Evolutionary conservation across 1,140 invertebrate species (phyloP).

Genomic region (Ptiloglossa arizonensis): DNA sequence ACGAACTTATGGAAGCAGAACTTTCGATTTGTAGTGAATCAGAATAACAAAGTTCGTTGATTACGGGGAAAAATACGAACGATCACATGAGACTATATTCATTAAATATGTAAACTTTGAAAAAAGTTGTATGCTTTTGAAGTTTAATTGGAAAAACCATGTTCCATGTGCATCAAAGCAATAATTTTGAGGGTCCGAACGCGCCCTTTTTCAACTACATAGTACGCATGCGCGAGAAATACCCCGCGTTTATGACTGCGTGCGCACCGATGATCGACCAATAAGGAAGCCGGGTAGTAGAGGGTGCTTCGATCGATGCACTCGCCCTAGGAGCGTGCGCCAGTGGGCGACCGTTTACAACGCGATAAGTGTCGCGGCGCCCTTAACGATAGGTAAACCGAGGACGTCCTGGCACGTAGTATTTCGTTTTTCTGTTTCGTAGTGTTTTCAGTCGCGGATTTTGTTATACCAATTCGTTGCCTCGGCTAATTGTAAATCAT

Average conservation of each 20-base stretch:
- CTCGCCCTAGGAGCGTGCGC: slow-evolving; percentile 61
- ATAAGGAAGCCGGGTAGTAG: slow-evolving; percentile 48
- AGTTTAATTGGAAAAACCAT: too few species aligned
- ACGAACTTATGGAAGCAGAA: too few species aligned
- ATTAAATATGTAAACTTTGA: too few species aligned
- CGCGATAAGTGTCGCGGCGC: slow-evolving; percentile 67
- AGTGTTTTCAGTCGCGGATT: slow-evolving; percentile 11
- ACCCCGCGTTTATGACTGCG: neutral
- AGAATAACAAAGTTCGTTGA: too few species aligned
- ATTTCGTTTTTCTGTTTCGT: neutral
- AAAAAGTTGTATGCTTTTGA: too few species aligned
- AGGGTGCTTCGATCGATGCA: slow-evolving; percentile 71
- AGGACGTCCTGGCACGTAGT: slow-evolving; percentile 38
- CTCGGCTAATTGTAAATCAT: neutral
- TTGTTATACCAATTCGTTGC: neutral
- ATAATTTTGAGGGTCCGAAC: neutral
- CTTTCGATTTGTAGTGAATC: too few species aligned
- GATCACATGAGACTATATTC: too few species aligned
- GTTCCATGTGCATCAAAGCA: neutral
- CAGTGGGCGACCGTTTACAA: slow-evolving; percentile 54
- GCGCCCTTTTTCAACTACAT: slow-evolving; percentile 3
- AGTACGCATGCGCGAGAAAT: neutral
- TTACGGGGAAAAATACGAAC: too few species aligned
- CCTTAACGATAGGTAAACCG: slow-evolving; percentile 43
- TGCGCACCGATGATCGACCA: slow-evolving; percentile 43